Percentiles rank a stretch among this genome's conserved stretches.
Evolutionary conservation across 1,140 invertebrate genomes (phyloP).

Genomic region (Drosophila prosaltans): DNA sequence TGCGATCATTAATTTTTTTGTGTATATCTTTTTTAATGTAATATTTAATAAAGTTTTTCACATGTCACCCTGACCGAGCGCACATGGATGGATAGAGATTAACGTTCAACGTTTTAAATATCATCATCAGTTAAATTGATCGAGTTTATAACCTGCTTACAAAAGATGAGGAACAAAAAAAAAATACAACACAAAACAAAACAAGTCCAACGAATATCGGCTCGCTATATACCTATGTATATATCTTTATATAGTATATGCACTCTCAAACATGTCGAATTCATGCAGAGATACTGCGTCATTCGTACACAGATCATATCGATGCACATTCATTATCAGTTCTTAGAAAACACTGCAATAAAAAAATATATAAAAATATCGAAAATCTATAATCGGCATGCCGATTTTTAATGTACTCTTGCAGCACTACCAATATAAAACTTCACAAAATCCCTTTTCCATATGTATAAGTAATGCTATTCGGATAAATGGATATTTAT

Average conservation of each 20-base stretch:
- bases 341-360: conserved; percentile 9
- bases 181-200: background rate
- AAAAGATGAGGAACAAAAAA: background rate
- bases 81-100: background rate
- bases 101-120: background rate
- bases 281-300: background rate
- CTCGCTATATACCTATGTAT: background rate
- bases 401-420: background rate
- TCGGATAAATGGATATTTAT: too few species aligned
- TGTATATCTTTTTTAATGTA: background rate
- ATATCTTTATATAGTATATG: background rate
- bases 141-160: background rate
- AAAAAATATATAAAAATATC: background rate
- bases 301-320: background rate
- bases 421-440: background rate
- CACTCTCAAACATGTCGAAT: background rate
- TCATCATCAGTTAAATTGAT: background rate
- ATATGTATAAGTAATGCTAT: too few species aligned
- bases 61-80: conserved; percentile 2
- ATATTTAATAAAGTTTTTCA: background rate
- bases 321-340: background rate
- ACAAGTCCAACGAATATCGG: background rate
- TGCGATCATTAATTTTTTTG: conserved; percentile 1
- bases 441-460: background rate
- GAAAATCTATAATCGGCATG: background rate